A percentile compares a stretch with the other conserved stretches of the same genome.
Conservation (phyloP, 2,888 invertebrate species). For the Andrena praecox region DNA sequence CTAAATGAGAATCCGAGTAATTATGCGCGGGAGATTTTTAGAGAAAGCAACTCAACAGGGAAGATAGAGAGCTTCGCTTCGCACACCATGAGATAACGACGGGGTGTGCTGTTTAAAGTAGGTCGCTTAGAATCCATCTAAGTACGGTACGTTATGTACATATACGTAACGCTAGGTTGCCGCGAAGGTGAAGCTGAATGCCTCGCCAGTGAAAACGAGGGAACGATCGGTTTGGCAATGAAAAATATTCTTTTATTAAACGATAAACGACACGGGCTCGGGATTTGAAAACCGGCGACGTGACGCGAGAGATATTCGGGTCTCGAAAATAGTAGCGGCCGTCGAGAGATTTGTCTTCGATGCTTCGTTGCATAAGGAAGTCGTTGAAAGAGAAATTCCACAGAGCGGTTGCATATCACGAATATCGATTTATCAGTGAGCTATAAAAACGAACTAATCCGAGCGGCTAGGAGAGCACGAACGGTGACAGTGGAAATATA, state of each 20-base stretch:
- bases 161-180: conserved; percentile 25
- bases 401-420: not conserved
- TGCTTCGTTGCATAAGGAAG: conserved; percentile 44
- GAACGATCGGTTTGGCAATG: too few relatives aligned
- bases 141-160: conserved; percentile 34
- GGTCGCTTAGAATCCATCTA: conserved; percentile 70
- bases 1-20: conserved; percentile 6
- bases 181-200: conserved; percentile 28
- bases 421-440: not conserved
- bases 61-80: conserved; percentile 20
- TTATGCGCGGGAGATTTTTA: not conserved
- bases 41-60: not conserved
- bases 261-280: too few relatives aligned
- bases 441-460: not conserved
- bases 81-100: conserved; percentile 50
- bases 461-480: not conserved
- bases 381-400: conserved; percentile 16
- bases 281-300: too few relatives aligned
- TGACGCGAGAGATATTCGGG: not conserved
- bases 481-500: not conserved
- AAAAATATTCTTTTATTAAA: too few relatives aligned
- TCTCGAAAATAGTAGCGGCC: not conserved
- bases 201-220: not conserved
- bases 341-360: conserved; percentile 23
- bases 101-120: conserved; percentile 56